These are phyloP conservation scores for Acanthopleura granulata DNA, from an alignment of 2,888 invertebrate genomes.

Conservation along the genomic window DNA sequence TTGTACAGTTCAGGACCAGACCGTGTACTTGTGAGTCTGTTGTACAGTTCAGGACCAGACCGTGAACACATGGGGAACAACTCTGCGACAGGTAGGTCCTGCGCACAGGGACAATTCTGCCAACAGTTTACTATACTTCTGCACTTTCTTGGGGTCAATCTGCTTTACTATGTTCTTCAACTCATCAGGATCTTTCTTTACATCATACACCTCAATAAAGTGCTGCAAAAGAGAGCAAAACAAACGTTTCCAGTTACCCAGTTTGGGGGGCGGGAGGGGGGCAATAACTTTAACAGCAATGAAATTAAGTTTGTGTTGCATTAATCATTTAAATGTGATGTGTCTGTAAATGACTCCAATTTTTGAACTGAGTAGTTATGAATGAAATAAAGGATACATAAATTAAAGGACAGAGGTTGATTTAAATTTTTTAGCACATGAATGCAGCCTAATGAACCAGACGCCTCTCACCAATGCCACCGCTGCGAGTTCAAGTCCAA, in stretches of 20 bases:
- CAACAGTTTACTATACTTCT: slow-evolving; percentile 30
- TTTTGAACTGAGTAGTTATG: too few relatives aligned
- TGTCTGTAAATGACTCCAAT: too few relatives aligned
- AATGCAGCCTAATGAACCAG: too few relatives aligned
- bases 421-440: too few relatives aligned
- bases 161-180: slow-evolving; percentile 73
- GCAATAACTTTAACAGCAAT: background rate
- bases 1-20: background rate
- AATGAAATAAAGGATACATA: too few relatives aligned
- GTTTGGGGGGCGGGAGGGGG: slow-evolving; percentile 48
- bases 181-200: slow-evolving; percentile 80
- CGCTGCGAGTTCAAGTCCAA: too few relatives aligned
- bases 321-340: background rate
- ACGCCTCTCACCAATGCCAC: too few relatives aligned
- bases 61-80: background rate
- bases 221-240: slow-evolving; percentile 60
- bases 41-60: background rate
- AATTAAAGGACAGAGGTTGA: too few relatives aligned
- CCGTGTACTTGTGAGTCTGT: background rate
- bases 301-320: background rate
- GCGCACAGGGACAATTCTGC: slow-evolving; percentile 32
- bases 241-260: background rate
- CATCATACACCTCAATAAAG: slow-evolving; percentile 84
- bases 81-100: slow-evolving; percentile 33
- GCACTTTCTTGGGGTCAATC: slow-evolving; percentile 33